A percentile compares a stretch with the other conserved stretches of the same genome.
phyloP scores from a whole-genome alignment of 2,888 invertebrate species.

The Andrena camellia region DNA sequence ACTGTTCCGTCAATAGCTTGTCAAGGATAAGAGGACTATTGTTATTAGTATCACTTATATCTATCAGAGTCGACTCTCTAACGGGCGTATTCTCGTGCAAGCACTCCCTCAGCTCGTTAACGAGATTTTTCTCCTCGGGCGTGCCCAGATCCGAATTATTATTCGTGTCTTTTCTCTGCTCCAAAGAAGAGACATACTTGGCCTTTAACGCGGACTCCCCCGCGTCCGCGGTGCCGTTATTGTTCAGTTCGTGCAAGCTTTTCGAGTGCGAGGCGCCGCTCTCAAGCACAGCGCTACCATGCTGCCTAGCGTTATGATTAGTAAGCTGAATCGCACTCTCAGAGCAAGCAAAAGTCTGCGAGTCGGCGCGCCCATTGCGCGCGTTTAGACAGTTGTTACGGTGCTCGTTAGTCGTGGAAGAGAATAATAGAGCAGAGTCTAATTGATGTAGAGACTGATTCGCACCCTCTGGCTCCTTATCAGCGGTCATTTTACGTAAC shows the following conservation, averaged over 20 bases:
- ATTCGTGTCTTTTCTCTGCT: constrained; percentile 62
- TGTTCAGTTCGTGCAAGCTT: constrained; percentile 18
- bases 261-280: constrained; percentile 13
- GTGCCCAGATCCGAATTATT: constrained; percentile 56
- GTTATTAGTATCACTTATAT: constrained; percentile 58
- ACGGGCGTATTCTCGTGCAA: constrained; percentile 33
- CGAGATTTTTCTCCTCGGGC: constrained; percentile 28
- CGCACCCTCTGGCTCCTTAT: constrained; percentile 90
- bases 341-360: constrained; percentile 14
- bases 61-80: constrained; percentile 34
- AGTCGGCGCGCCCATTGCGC: constrained; percentile 13
- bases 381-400: constrained; percentile 46
- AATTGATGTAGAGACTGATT: constrained; percentile 77
- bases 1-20: constrained; percentile 45
- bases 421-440: constrained; percentile 60
- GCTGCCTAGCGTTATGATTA: constrained; percentile 41
- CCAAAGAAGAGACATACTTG: constrained; percentile 54
- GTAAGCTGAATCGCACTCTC: constrained; percentile 39
- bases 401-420: constrained; percentile 40
- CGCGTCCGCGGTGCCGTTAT: constrained; percentile 42
- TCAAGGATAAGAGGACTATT: constrained; percentile 60
- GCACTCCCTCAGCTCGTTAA: constrained; percentile 35
- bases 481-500: constrained; percentile 96
- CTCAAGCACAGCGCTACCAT: constrained; percentile 16
- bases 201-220: constrained; percentile 70